Conservation (phyloP, 2,888 invertebrate species). For the Tetranychus truncatus region DNA sequence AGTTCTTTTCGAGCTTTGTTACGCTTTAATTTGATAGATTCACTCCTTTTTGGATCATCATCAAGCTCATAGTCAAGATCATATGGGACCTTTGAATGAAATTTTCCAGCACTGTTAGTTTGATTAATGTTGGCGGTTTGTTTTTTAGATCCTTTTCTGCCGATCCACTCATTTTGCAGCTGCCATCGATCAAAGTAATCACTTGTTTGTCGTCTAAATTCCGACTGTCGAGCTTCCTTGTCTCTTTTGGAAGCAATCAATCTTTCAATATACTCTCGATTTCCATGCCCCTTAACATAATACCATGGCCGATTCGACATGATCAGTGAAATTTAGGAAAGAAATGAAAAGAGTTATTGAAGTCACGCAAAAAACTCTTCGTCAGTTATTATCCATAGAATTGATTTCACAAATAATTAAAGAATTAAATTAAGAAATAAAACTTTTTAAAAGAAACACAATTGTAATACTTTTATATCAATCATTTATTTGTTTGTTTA, state of each 20-base stretch:
- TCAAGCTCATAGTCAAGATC: slow-evolving; percentile 1
- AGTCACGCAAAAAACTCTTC: too few species aligned
- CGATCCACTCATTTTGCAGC: neutral
- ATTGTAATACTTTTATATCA: neutral
- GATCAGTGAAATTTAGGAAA: neutral
- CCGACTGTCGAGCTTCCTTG: neutral
- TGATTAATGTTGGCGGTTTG: neutral
- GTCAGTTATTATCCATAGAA: too few species aligned
- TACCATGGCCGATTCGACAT: slow-evolving; percentile 5
- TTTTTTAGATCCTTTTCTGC: neutral
- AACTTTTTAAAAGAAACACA: neutral
- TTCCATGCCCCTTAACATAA: neutral
- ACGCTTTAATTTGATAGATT: neutral
- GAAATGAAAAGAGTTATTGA: too few species aligned
- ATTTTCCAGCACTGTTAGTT: neutral
- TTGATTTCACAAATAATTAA: neutral
- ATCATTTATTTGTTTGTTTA: neutral
- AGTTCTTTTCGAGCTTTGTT: neutral
- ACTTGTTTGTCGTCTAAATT: neutral
- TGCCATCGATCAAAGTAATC: neutral
- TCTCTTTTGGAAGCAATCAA: slow-evolving; percentile 1
- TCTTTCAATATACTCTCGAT: slow-evolving; percentile 2
- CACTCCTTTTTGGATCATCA: neutral
- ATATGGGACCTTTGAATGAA: neutral
- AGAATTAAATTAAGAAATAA: neutral